These are phyloP conservation scores for Andinoacara biseriatus DNA, from an alignment of 2,113 vertebrate species.

Conservation along the genomic window DNA sequence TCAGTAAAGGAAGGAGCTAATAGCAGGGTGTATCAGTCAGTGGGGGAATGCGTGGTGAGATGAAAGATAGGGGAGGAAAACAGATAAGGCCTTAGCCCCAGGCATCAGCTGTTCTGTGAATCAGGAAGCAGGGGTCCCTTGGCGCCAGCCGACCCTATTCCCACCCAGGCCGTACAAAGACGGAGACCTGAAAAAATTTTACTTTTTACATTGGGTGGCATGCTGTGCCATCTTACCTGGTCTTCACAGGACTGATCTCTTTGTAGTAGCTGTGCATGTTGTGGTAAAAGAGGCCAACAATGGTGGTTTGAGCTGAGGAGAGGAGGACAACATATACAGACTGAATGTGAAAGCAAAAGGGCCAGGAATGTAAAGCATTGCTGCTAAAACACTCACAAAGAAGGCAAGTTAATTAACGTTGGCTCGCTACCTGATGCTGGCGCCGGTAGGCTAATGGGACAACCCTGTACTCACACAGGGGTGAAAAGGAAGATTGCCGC, in stretches of 20 bases:
- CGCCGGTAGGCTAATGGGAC: constrained; percentile 65
- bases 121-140: constrained; percentile 58
- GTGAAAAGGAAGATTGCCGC: constrained; percentile 51
- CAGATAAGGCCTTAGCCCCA: constrained; percentile 67
- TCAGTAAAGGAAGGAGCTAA: constrained; percentile 47
- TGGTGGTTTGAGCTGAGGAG: constrained; percentile 87
- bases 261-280: constrained; percentile 87
- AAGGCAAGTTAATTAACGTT: constrained; percentile 78
- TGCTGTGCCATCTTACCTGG: constrained; percentile 80
- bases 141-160: constrained; percentile 7
- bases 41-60: constrained; percentile 60
- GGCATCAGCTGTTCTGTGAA: constrained; percentile 33
- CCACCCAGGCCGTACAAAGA: constrained; percentile 49
- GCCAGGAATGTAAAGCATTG: constrained; percentile 66
- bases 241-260: constrained; percentile 85
- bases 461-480: constrained; percentile 56
- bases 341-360: constrained; percentile 22
- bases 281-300: constrained; percentile 93
- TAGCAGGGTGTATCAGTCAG: constrained; percentile 74
- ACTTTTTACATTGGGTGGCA: neutral
- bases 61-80: constrained; percentile 55
- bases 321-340: neutral
- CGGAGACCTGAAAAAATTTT: neutral
- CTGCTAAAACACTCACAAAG: constrained; percentile 61
- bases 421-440: constrained; percentile 51